phyloP scores from a whole-genome alignment of 2,888 invertebrate genomes.

The Nemurella pictetii region DNA sequence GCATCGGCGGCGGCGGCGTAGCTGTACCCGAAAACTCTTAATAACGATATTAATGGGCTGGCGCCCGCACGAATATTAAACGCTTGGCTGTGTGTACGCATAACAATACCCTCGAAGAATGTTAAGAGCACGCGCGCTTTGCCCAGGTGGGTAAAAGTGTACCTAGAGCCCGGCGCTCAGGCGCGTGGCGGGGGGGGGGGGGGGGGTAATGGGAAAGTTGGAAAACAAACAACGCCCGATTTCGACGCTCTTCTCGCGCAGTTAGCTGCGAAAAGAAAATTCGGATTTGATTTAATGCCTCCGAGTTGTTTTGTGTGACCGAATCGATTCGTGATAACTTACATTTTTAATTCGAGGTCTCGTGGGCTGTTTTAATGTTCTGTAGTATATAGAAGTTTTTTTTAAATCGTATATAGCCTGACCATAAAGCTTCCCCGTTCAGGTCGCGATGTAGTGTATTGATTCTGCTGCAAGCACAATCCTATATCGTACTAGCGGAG shows the following conservation, averaged over 20 bases:
- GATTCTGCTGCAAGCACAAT: neutral
- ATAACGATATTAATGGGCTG: conserved; percentile 6
- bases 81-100: neutral
- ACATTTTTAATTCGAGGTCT: neutral
- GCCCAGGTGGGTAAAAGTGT: neutral
- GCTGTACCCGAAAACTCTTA: neutral
- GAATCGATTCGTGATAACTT: neutral
- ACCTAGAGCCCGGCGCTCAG: too few relatives aligned
- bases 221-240: neutral
- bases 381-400: neutral
- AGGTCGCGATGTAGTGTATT: neutral
- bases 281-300: too few relatives aligned
- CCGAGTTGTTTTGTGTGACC: neutral
- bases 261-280: neutral
- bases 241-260: neutral
- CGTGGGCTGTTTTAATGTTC: neutral
- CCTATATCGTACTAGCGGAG: neutral
- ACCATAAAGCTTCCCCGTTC: neutral
- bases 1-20: neutral
- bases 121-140: neutral
- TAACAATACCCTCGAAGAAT: neutral
- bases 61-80: neutral
- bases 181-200: too few relatives aligned
- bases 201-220: neutral
- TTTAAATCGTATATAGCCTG: neutral